Conservation (phyloP, 2,888 invertebrate species). For the Apamea monoglypha region DNA sequence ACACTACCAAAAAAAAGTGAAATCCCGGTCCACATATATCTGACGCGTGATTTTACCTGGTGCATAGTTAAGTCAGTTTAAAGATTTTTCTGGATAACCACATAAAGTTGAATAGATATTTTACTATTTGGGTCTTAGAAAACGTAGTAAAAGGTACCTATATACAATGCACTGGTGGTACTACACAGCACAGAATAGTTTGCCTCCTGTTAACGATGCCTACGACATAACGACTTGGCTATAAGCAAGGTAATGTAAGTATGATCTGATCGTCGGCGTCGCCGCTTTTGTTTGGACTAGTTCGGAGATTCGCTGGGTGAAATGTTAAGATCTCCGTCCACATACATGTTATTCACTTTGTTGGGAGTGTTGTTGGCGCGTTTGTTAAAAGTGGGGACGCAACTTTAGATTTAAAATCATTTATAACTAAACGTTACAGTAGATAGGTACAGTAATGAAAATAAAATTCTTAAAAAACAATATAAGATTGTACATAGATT, state of each 20-base stretch:
- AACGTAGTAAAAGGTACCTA: background rate
- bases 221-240: background rate
- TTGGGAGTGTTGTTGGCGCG: background rate
- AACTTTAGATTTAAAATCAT: conserved; percentile 29
- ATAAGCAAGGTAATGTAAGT: background rate
- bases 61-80: background rate
- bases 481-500: conserved; percentile 37
- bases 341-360: background rate
- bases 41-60: too few relatives aligned
- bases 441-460: conserved; percentile 37
- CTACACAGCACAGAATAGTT: background rate
- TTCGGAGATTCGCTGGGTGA: background rate
- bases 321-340: background rate
- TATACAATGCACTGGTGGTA: background rate
- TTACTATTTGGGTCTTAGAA: background rate
- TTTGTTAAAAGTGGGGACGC: background rate
- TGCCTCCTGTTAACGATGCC: background rate
- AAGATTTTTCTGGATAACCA: background rate
- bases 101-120: background rate
- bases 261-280: background rate
- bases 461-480: conserved; percentile 45
- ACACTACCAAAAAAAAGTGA: too few relatives aligned
- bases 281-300: background rate
- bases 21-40: background rate
- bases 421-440: conserved; percentile 20